Base-by-base conservation (phyloP, 2,888 invertebrate species). In the Scaeva pyrastri region DNA sequence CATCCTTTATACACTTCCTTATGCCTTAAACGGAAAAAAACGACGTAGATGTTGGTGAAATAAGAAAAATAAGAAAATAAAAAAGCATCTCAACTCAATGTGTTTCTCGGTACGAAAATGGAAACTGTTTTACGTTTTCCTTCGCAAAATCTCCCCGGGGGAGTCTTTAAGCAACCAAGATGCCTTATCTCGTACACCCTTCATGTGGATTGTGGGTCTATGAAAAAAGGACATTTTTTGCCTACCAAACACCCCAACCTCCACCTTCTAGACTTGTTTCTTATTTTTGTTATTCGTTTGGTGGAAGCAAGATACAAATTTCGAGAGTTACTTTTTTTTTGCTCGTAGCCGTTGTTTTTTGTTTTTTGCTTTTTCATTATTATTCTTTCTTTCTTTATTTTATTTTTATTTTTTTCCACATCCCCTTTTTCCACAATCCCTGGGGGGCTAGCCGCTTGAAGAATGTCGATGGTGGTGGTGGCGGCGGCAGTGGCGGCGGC, bases 61-160 rank as follows among this genome's bases (percentile, higher is more conserved):
- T 26, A 71, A 23, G 12, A 56, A 56, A 56, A 62, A 31, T 31
- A 31, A 31, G n/a, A 14, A 64, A 31, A 45, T 48, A 68, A 66
- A 70, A 50, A 50, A 50, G 52, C 31, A 72, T 81, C 52, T 23
- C 58, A 75, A 74, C 52, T 23, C 58, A 75, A 74, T 64, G 80
- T 79, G 45, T 78, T 64, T 60, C 26, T 72, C 52, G 64, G 70
- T 84, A 75, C 72, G 58, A 58, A 84, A 84, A 84, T 84, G 70
- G 58, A 56, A 85, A 85, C 76, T 85, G 75, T 72, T 85, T 81
- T 77, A 70, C 85, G 76, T 85, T 85, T 85, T 76, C 68, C 31
- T 74, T 86, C 52, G 74, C 74, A 82, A 86, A 86, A 82, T 86
- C 82, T 78, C 86, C 86, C 77, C 86, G 52, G 82, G 86, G 86